These are phyloP conservation scores for Eilema depressum DNA, from an alignment of 2,888 invertebrate genomes.

Conservation along the genomic window DNA sequence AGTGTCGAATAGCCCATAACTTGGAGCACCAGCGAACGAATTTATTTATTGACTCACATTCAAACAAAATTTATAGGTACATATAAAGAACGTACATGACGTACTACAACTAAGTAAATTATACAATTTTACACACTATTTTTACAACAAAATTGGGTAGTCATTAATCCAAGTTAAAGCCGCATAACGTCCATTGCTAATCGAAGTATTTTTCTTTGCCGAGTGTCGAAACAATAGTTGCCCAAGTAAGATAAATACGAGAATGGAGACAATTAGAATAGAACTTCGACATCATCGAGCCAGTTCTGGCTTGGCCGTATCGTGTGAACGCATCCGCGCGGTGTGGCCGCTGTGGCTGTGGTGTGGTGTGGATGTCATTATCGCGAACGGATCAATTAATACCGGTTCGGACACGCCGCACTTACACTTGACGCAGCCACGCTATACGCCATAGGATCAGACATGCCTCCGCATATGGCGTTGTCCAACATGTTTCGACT, in stretches of 20 bases:
- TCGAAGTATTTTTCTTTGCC: not conserved
- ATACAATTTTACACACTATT: no score
- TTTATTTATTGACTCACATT: not conserved
- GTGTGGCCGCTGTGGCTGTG: not conserved
- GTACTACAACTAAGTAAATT: no score
- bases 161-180: not conserved
- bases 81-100: not conserved
- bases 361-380: constrained; percentile 23
- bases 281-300: not conserved
- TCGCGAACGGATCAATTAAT: constrained; percentile 26
- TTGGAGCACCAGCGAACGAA: constrained; percentile 1
- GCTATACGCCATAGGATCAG: not conserved
- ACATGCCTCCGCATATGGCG: not conserved
- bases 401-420: constrained; percentile 21
- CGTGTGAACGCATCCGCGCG: constrained; percentile 8
- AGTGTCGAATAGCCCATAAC: not conserved
- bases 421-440: constrained; percentile 8
- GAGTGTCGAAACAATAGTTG: not conserved
- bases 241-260: not conserved
- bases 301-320: not conserved
- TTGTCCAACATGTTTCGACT: not conserved
- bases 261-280: not conserved
- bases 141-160: not conserved
- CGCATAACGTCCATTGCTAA: no score
- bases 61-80: not conserved